Evolutionary conservation across 2,113 vertebrate genomes (phyloP).

Genomic region (Coptodon rendalli): DNA sequence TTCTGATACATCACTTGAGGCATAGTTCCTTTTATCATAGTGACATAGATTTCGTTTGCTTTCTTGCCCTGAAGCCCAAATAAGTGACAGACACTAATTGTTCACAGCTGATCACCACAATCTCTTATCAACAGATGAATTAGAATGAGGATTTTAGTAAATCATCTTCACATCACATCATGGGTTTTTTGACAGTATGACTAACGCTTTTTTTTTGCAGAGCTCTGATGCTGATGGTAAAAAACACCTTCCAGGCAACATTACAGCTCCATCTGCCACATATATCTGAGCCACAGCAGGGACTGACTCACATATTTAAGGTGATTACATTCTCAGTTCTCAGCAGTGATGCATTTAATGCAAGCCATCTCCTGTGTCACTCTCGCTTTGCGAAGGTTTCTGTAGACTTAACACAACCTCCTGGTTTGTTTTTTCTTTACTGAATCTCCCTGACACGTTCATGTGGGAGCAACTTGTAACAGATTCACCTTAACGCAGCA

Average conservation of each 20-base stretch:
- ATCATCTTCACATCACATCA: background rate
- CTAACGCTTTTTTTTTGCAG: background rate
- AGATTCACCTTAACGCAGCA: background rate
- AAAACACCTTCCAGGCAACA: slow-evolving; percentile 8
- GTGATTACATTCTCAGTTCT: background rate
- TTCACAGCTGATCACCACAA: background rate
- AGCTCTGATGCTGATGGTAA: background rate
- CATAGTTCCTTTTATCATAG: background rate
- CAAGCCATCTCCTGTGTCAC: background rate
- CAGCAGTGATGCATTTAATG: background rate
- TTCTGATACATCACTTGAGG: background rate
- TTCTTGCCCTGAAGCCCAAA: background rate
- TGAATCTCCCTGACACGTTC: accelerated
- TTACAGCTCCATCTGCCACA: slow-evolving; percentile 12
- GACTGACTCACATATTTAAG: slow-evolving; percentile 14
- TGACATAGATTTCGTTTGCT: background rate
- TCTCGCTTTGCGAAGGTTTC: background rate
- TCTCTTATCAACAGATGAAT: background rate
- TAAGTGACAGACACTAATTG: background rate
- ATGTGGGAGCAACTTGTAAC: background rate
- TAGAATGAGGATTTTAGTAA: background rate
- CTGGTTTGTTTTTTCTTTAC: background rate
- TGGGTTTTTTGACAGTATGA: background rate
- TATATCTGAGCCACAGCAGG: background rate
- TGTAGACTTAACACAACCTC: background rate